These are phyloP conservation scores for Pyrocephalus nanus DNA, from an alignment of 2,797 vertebrate species.

Conservation along the genomic window DNA sequence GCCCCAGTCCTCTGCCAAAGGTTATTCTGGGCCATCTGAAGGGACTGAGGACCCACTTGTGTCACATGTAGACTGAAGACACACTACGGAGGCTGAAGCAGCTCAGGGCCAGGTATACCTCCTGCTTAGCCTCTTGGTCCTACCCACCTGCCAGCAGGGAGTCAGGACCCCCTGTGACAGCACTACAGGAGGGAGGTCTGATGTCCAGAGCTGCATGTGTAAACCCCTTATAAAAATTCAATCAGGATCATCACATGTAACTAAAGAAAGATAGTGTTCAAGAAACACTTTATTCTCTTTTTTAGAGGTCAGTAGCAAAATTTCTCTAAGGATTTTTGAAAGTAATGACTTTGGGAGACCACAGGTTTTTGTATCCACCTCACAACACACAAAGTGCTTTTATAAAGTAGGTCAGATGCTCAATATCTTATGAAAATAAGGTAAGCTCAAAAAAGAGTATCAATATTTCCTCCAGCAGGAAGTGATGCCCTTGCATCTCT, in stretches of 20 bases:
- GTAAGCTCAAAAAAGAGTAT: not conserved
- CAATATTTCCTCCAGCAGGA: not conserved
- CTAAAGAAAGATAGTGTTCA: not conserved
- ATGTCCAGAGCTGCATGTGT: not conserved
- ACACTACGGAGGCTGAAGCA: not conserved
- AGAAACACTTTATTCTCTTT: not conserved
- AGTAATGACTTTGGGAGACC: not conserved
- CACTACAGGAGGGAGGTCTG: not conserved
- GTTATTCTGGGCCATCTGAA: not conserved
- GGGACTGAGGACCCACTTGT: not conserved
- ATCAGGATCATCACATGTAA: fast-evolving
- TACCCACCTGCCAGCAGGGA: fast-evolving
- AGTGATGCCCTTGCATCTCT: not conserved
- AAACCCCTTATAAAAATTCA: not conserved
- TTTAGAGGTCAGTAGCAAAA: not conserved
- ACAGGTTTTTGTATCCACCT: not conserved
- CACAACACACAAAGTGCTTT: fast-evolving
- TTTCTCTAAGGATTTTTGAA: not conserved
- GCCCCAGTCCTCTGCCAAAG: not conserved
- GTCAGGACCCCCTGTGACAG: not conserved
- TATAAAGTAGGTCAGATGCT: not conserved
- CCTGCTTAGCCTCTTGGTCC: not conserved
- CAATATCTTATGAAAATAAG: not conserved
- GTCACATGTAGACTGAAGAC: not conserved
- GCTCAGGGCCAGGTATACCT: not conserved